Evolutionary conservation across 1,140 invertebrate genomes (phyloP).

Genomic region (Apis mellifera): Amel_HAv3.1 CM009942.2:6055001-6055500

Average conservation of each 20-base stretch:
- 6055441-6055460: not conserved
- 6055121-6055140: conserved; percentile 59
- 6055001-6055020: conserved; percentile 28
- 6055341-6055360: conserved; percentile 63
- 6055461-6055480: conserved; percentile 3
- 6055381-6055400: conserved; percentile 60
- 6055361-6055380: conserved; percentile 65
- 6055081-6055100: conserved; percentile 68
- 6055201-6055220: not conserved
- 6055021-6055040: conserved; percentile 51
- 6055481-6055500: conserved; percentile 21
- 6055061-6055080: conserved; percentile 62
- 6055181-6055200: not conserved
- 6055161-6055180: conserved; percentile 3
- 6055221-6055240: not conserved
- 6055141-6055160: conserved; percentile 56
- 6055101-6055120: conserved; percentile 58
- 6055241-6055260: not conserved
- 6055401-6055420: conserved; percentile 61
- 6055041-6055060: conserved; percentile 62
- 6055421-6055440: conserved; percentile 14
- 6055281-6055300: no score
- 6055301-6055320: not conserved
- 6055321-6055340: conserved; percentile 51
- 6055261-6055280: not conserved